Conservation (phyloP, 2,888 invertebrate genomes). For the Lasioglossum marginatum region DNA sequence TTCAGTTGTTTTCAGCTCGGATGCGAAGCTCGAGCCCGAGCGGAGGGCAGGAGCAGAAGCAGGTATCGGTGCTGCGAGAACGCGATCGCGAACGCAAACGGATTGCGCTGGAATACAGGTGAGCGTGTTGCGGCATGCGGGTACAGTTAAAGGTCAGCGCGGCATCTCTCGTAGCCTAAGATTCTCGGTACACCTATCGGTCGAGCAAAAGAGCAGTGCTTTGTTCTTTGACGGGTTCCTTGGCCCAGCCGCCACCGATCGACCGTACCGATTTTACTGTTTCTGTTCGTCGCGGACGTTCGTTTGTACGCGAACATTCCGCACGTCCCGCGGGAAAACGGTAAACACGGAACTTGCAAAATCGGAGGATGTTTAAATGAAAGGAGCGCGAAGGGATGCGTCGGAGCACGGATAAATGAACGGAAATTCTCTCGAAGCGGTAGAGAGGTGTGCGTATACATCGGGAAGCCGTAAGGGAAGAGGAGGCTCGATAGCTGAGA, state of each 20-base stretch:
- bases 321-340: background rate
- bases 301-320: background rate
- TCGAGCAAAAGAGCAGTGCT: conserved; percentile 77
- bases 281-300: background rate
- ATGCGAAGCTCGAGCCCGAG: background rate
- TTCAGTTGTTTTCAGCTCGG: background rate
- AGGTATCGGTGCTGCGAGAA: conserved; percentile 23
- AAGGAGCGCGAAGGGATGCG: background rate
- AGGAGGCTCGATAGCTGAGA: conserved; percentile 71
- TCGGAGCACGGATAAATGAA: conserved; percentile 17
- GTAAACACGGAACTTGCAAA: background rate
- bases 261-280: conserved; percentile 9
- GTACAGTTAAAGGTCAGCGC: conserved; percentile 82
- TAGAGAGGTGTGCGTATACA: conserved; percentile 26
- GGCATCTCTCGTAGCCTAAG: conserved; percentile 71
- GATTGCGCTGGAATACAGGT: conserved; percentile 75
- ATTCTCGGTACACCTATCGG: conserved; percentile 55
- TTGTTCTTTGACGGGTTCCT: conserved; percentile 76
- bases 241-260: conserved; percentile 25
- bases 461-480: conserved; percentile 63
- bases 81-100: conserved; percentile 60
- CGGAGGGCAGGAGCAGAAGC: background rate
- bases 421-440: conserved; percentile 29
- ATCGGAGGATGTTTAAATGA: background rate
- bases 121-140: conserved; percentile 79